Evolutionary conservation across 2,888 invertebrate species (phyloP), one percentile per base, ranked within the genome.

Genomic region (Agonum fuliginosum): DNA sequence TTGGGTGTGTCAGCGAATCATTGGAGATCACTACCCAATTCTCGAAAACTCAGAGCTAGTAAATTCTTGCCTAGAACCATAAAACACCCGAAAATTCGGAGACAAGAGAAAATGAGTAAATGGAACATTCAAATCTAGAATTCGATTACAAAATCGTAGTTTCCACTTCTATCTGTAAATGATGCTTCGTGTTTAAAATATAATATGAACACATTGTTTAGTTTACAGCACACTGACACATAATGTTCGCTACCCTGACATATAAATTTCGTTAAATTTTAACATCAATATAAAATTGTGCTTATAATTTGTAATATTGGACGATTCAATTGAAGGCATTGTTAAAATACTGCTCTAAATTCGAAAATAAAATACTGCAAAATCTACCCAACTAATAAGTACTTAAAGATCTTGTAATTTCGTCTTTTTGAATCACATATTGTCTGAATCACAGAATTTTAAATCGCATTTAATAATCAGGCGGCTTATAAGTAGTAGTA

Each of bases 401-500:
- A 54, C 54, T 54, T 8, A 6, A 17, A 17, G 14, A 46, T 4
- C 12, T 12, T 46, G 17, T 5, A 46, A 62, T 17, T 62, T 17
- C 46, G 12, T 46, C 17, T 70, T 10, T 14, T 27, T 27, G 6
- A 48, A 75, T 75, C 75, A 75, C 75, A 75, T 75, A 75, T 75
- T 75, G 75, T 75, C 75, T 27, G 41, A 77, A 77, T 70, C 69
- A 77, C 77, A 70, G 77, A 77, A 77, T 77, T 58, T 77, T 77
- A 69, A 76, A 69, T 76, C 76, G 69, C 76, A 43, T 10, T 41
- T 8, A 82, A 24, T 74, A 79, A 78, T 82, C 43, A 67, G 75
- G 51, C 65, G 27, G 22, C 65, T 65, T 65, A 41, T 27, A 30
- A 62, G 17, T 46, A 46, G 14, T 48, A 27, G 8, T 30, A 8